Base-by-base conservation (phyloP, 2,888 invertebrate species). In the Catocala nupta region DNA sequence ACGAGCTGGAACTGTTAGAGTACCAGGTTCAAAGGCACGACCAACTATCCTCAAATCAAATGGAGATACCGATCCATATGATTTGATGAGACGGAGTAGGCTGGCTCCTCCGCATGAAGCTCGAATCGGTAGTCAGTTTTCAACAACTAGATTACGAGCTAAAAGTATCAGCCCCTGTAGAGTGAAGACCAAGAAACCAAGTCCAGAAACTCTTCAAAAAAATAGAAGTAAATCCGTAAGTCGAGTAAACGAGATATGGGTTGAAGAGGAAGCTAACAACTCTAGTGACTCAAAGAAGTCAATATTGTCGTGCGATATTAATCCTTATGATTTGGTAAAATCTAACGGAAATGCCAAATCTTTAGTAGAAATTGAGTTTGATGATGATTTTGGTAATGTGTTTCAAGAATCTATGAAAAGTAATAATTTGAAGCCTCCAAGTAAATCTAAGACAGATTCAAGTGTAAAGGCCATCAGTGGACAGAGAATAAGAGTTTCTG, bases 261-360 rank as follows among this genome's bases (percentile, higher is more conserved):
- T 92, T 63, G 91, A 92, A 70, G 92, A 94, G 77, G 91, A 87
- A 64, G 69, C 75, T 42, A 77, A 62, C 45, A 87, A 78, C 59
- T 70, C 78, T 53, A 86, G 77, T 70, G 90, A 91, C 36, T 82
- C 88, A 47, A 93, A 96, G 50, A 96, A 95, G 72, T 97, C 97
- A 13, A 98, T 98, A 71, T 91, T 98, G 48, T 96, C 97, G 78
- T 98, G 97, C 90, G 96, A 97, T 85, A 97, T 98, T 47, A 98
- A 97, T 88, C 97, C 98, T 4, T 98, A 98, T 84, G 97, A 97
- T 73, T 94, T 98, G 82, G 96, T 97, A 78, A 96, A 97, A 86
- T 92, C 92, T 69, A 94, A 81, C 63, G 83, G 87, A n/a, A 84
- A 78, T 82, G 85, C 91, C 70, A 90, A 95, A 84, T 91, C 95